Percentiles rank a stretch among this genome's conserved stretches.
Conservation (phyloP, 2,797 vertebrate genomes). For the Peromyscus aztecus region DNA sequence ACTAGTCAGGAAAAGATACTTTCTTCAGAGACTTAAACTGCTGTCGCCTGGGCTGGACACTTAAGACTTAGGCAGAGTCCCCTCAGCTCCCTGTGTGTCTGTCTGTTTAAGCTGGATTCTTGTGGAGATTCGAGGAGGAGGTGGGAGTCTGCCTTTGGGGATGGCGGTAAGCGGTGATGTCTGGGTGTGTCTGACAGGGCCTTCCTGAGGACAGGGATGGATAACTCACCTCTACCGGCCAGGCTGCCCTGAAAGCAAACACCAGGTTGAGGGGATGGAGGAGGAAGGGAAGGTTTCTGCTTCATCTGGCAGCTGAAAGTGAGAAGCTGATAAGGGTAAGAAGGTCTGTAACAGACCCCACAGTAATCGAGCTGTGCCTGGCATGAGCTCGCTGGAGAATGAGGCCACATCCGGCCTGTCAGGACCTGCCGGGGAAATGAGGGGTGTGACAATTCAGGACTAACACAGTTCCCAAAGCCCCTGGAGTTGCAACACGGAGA, state of each 20-base stretch:
- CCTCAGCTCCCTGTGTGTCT: background rate
- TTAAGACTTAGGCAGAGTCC: background rate
- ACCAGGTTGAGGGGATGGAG: background rate
- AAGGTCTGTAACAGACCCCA: slow-evolving; percentile 75
- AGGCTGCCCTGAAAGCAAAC: slow-evolving; percentile 46
- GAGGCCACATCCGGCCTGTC: slow-evolving; percentile 82
- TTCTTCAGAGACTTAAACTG: background rate
- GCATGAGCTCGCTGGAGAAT: slow-evolving; percentile 77
- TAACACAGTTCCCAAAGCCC: background rate
- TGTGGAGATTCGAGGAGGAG: background rate
- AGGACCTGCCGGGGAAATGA: slow-evolving; percentile 41
- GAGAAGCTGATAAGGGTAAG: slow-evolving; percentile 84
- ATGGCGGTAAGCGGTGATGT: background rate
- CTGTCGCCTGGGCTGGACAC: background rate
- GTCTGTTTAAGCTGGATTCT: background rate
- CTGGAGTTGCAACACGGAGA: background rate
- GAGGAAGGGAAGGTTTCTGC: slow-evolving; percentile 52
- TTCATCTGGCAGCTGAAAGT: slow-evolving; percentile 76
- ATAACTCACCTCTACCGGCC: background rate
- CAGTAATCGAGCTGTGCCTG: slow-evolving; percentile 73
- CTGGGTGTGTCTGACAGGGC: background rate
- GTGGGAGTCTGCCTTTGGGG: background rate
- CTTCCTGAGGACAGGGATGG: background rate
- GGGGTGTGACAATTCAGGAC: background rate
- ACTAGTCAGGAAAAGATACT: background rate